Evolutionary conservation across 2,113 vertebrate genomes (phyloP).

Genomic region (Pteropus alecto): DNA sequence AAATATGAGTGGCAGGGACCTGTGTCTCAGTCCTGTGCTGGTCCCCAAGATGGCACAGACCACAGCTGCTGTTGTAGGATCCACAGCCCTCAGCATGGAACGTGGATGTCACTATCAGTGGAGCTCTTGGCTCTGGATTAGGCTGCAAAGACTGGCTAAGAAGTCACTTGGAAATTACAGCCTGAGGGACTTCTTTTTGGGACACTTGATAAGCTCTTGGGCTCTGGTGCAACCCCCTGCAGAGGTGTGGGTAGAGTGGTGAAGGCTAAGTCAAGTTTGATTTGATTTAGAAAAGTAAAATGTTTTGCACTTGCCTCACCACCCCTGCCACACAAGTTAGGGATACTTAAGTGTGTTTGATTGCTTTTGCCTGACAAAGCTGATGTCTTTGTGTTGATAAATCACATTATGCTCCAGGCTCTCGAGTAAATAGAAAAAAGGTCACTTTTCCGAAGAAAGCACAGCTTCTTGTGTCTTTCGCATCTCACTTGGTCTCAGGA

Average conservation of each 20-base stretch:
- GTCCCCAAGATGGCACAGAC: neutral
- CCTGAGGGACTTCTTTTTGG: neutral
- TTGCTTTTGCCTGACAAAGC: neutral
- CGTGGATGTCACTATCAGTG: accelerated
- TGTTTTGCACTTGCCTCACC: neutral
- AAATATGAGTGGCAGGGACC: neutral
- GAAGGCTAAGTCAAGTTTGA: neutral
- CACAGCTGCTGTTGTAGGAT: accelerated
- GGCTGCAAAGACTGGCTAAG: neutral
- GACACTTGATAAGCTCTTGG: neutral
- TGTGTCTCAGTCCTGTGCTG: accelerated
- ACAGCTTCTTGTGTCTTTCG: neutral
- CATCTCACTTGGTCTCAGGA: neutral
- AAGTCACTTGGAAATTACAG: neutral
- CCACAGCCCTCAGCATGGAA: neutral
- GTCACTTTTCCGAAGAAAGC: neutral
- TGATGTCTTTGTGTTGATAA: neutral
- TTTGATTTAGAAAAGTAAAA: neutral
- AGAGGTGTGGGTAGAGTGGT: neutral
- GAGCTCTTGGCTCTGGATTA: neutral
- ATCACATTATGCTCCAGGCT: neutral
- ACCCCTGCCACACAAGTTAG: neutral
- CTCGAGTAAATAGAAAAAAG: neutral
- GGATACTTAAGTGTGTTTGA: accelerated
- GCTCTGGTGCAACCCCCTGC: neutral